A percentile compares a stretch with the other conserved stretches of the same genome.
These are phyloP conservation scores for Chondrosia reniformis DNA, from an alignment of 37 sponge, comb jelly and placozoan species.

Conservation along the genomic window DNA sequence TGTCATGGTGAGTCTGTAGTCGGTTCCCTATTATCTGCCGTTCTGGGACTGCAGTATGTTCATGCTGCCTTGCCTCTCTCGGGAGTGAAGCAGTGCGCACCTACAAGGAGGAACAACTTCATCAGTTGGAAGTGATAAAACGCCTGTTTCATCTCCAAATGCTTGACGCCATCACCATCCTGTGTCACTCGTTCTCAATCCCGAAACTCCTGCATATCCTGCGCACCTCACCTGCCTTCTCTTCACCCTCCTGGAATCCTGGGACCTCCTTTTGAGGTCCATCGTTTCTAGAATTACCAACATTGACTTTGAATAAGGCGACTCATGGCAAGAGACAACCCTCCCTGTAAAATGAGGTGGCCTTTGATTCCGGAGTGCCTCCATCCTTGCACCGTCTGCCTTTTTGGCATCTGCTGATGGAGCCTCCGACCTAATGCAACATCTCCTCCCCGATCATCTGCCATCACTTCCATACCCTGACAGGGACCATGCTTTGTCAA, in stretches of 20 bases:
- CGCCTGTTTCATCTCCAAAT: slow-evolving; percentile 5
- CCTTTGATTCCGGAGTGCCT: no score
- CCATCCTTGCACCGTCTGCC: no score
- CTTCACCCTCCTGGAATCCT: no score
- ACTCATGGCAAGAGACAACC: slow-evolving; percentile 37
- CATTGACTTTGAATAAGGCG: slow-evolving; percentile 2
- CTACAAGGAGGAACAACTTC: neutral
- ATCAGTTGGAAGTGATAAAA: neutral
- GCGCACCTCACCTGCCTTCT: slow-evolving; percentile 32
- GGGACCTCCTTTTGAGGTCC: no score
- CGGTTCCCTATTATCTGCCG: neutral
- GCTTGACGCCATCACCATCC: slow-evolving; percentile 29
- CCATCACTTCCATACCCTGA: neutral
- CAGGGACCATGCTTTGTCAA: neutral
- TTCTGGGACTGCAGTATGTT: neutral
- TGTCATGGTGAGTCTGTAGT: no score
- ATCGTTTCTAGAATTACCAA: slow-evolving; percentile 22
- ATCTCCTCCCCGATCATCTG: no score
- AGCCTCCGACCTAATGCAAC: no score
- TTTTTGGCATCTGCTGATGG: no score
- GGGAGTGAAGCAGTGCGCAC: neutral
- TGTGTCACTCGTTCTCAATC: slow-evolving; percentile 38
- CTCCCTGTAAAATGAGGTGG: slow-evolving; percentile 37
- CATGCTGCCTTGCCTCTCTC: neutral
- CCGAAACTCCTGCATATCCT: slow-evolving; percentile 38